A percentile compares a stretch with the other conserved stretches of the same genome.
Conservation (phyloP, 2,113 vertebrate species). For the Trematocara marginatum region DNA sequence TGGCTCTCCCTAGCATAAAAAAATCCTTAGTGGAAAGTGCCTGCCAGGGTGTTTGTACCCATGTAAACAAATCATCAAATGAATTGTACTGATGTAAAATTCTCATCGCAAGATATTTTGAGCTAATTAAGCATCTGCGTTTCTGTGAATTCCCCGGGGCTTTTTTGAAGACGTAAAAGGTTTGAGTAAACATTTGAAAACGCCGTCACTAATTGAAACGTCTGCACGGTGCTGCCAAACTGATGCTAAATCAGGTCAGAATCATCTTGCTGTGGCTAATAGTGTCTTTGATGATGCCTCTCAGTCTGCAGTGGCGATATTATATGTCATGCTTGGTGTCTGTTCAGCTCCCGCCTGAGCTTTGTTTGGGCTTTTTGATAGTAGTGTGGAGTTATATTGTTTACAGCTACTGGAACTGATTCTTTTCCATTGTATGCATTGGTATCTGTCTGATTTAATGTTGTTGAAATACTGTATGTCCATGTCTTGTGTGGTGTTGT, state of each 20-base stretch:
- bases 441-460: constrained; percentile 4
- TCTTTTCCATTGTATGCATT: constrained; percentile 12
- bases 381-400: constrained; percentile 24
- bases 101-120: constrained; percentile 13
- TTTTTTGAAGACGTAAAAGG: not conserved
- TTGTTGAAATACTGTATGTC: constrained; percentile 31
- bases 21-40: constrained; percentile 53
- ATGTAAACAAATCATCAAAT: constrained; percentile 18
- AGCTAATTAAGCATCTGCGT: constrained; percentile 25
- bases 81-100: constrained; percentile 19
- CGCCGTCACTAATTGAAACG: not conserved
- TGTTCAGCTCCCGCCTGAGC: constrained; percentile 9
- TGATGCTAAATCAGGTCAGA: constrained; percentile 36
- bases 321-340: constrained; percentile 36
- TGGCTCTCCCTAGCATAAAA: not conserved
- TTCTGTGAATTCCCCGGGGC: not conserved
- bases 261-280: constrained; percentile 7
- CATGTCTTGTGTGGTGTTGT: constrained; percentile 45
- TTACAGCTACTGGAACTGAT: not conserved
- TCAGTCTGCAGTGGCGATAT: constrained; percentile 15
- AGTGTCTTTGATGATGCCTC: constrained; percentile 33
- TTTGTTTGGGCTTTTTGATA: constrained; percentile 17
- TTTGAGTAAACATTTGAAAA: not conserved
- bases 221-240: not conserved
- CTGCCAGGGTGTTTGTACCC: constrained; percentile 43